Evolutionary conservation across 2,113 vertebrate genomes (phyloP).

Genomic region (Ibidorhyncha struthersii): DNA sequence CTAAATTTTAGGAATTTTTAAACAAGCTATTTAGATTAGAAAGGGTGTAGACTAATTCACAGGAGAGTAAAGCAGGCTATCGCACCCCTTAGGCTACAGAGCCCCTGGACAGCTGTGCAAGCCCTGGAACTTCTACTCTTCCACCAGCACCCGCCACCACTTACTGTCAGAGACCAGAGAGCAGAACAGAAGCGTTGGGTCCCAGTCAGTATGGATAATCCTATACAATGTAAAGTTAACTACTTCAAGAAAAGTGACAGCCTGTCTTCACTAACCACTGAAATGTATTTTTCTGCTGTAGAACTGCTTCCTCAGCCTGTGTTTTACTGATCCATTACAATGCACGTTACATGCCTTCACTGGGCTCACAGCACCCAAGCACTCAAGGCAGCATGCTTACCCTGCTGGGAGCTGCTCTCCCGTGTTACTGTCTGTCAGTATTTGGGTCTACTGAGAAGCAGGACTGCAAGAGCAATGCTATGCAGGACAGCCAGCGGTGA

Average conservation of each 20-base stretch:
- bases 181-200: background rate
- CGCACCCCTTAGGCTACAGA: background rate
- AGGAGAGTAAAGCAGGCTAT: background rate
- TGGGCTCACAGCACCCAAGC: background rate
- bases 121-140: background rate
- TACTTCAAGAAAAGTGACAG: background rate
- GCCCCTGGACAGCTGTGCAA: background rate
- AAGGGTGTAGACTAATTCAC: background rate
- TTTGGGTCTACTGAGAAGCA: background rate
- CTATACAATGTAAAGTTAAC: background rate
- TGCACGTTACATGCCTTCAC: rapidly evolving
- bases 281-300: background rate
- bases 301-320: background rate
- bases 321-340: background rate
- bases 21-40: background rate
- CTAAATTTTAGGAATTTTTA: background rate
- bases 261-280: background rate
- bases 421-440: background rate
- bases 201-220: background rate
- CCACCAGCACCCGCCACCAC: background rate
- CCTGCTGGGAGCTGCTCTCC: background rate
- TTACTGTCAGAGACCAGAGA: background rate
- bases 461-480: background rate
- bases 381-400: background rate
- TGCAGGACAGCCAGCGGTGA: background rate